These are phyloP conservation scores for Clarias batrachus DNA, from an alignment of 2,113 vertebrate genomes.

Conservation along the genomic window DNA sequence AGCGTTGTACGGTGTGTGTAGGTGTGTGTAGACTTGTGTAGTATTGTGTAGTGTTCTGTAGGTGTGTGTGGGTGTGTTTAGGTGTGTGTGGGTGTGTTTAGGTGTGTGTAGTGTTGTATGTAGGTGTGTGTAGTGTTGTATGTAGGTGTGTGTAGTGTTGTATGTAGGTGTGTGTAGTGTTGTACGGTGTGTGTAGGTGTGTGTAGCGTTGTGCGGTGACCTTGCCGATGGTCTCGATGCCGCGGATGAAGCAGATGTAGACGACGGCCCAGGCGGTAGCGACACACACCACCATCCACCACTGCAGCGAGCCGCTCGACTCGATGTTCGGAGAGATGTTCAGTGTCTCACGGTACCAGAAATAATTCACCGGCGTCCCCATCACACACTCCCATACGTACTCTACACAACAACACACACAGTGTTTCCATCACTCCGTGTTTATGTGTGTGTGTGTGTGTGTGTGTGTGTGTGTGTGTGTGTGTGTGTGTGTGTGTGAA, in stretches of 20 bases:
- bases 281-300: conserved; percentile 81
- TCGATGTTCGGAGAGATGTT: conserved; percentile 77
- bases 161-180: background rate
- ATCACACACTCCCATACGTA: conserved; percentile 75
- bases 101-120: background rate
- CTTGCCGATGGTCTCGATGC: conserved; percentile 87
- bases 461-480: conserved; percentile 14
- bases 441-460: conserved; percentile 17
- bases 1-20: no score
- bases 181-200: background rate
- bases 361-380: conserved; percentile 84
- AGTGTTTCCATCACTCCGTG: background rate
- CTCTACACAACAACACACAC: conserved; percentile 61
- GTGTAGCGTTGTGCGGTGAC: conserved; percentile 59
- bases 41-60: background rate
- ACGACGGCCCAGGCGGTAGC: conserved; percentile 78
- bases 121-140: background rate
- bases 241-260: conserved; percentile 84
- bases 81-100: background rate
- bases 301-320: conserved; percentile 73
- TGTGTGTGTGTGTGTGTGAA: background rate
- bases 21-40: background rate
- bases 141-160: no score
- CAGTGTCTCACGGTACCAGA: conserved; percentile 90
- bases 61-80: background rate